Evolutionary conservation across 2,888 invertebrate genomes (phyloP).

Genomic region (Drosophila flavopinicola): DNA sequence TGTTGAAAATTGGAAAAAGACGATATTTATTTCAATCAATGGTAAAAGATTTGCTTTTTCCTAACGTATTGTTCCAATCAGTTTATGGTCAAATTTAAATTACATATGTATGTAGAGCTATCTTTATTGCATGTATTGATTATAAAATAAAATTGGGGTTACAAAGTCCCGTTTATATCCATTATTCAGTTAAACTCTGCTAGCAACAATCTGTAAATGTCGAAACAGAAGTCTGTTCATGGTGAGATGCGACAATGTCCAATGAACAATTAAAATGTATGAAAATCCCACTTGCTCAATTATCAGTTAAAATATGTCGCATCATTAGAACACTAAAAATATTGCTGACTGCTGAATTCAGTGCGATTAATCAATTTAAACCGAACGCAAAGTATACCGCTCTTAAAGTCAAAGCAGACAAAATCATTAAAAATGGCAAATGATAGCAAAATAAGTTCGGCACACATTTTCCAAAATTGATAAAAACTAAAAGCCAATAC

Average conservation of each 20-base stretch:
- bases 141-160: constrained; percentile 60
- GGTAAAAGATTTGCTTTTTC: constrained; percentile 37
- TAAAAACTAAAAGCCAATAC: constrained; percentile 48
- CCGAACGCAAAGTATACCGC: constrained; percentile 8
- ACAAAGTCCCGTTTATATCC: constrained; percentile 35
- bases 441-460: constrained; percentile 16
- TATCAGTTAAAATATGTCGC: constrained; percentile 27
- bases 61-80: constrained; percentile 41
- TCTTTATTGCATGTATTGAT: constrained; percentile 73
- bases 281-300: constrained; percentile 20
- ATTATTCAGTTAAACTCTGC: constrained; percentile 41
- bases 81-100: constrained; percentile 49
- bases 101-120: constrained; percentile 71
- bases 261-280: constrained; percentile 34
- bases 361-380: constrained; percentile 15
- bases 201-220: constrained; percentile 23
- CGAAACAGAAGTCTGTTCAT: constrained; percentile 15
- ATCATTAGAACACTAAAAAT: constrained; percentile 6
- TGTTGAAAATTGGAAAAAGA: constrained; percentile 39
- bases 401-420: constrained; percentile 11
- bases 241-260: constrained; percentile 18
- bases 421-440: constrained; percentile 54
- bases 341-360: constrained; percentile 5
- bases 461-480: constrained; percentile 32
- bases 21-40: constrained; percentile 53